Percentiles rank a stretch among this genome's conserved stretches.
Evolutionary conservation across 2,797 vertebrate genomes (phyloP).

Genomic region (Cuniculus paca): DNA sequence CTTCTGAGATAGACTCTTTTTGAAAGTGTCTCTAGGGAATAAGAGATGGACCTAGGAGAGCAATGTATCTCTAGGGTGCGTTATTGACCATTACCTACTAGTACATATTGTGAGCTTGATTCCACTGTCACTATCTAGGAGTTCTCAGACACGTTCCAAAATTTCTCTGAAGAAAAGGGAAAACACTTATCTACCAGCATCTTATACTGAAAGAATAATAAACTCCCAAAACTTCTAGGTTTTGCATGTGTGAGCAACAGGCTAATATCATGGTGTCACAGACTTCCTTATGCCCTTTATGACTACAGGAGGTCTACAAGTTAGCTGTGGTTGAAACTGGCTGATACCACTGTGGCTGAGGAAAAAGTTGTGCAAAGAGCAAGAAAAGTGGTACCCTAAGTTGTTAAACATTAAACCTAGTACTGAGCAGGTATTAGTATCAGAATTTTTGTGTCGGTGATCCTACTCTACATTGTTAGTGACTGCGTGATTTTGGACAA

Average conservation of each 20-base stretch:
- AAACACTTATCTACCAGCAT: neutral
- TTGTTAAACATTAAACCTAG: neutral
- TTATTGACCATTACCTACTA: neutral
- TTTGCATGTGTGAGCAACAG: neutral
- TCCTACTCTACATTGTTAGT: neutral
- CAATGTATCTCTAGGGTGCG: neutral
- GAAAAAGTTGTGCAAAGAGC: neutral
- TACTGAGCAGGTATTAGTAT: neutral
- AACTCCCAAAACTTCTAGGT: neutral
- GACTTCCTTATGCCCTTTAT: neutral
- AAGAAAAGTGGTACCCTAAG: neutral
- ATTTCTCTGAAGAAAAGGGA: neutral
- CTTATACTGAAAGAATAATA: neutral
- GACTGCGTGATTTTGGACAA: neutral
- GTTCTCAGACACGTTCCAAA: neutral
- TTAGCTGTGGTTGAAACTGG: no score
- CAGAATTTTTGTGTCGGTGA: neutral
- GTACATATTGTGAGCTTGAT: neutral
- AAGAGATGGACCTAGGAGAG: neutral
- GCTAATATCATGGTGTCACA: neutral
- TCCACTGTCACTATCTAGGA: neutral
- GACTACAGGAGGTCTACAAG: neutral
- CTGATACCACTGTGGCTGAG: neutral
- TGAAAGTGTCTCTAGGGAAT: neutral
- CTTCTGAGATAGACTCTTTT: neutral